phyloP scores from a whole-genome alignment of 2,113 vertebrate species.

The Riparia riparia region DNA sequence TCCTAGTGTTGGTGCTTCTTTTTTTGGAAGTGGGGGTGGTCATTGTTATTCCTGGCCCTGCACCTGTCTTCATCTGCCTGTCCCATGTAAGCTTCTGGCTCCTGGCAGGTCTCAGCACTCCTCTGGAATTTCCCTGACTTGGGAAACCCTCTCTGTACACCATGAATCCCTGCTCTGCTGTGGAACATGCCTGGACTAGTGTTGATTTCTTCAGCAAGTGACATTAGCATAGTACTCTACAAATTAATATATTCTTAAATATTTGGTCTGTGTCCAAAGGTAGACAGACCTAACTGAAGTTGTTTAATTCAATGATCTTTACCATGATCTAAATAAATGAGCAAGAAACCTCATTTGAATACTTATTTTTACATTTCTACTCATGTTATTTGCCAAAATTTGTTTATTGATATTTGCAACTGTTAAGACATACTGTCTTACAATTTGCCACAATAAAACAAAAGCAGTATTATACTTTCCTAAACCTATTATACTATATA shows the following conservation, averaged over 20 bases:
- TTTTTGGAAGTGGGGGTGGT: no score
- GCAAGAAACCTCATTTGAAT: background rate
- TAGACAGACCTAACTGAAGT: background rate
- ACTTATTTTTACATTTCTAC: background rate
- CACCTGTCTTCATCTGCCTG: background rate
- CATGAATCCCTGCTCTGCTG: fast-evolving
- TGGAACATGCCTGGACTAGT: background rate
- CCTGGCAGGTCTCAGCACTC: background rate
- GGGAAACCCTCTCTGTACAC: background rate
- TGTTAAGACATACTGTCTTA: background rate
- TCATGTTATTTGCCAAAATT: background rate
- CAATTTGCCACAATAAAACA: background rate
- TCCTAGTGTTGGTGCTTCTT: background rate
- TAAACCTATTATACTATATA: background rate
- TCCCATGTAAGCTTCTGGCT: background rate
- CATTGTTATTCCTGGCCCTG: background rate
- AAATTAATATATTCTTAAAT: background rate
- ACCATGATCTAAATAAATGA: background rate
- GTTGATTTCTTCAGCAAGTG: background rate
- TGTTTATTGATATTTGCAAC: background rate
- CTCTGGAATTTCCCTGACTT: background rate
- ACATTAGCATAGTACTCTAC: background rate
- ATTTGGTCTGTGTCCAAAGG: background rate
- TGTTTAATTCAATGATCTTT: background rate
- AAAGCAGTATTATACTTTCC: background rate